Conservation (phyloP, 2,113 vertebrate genomes). For the Parus major region DNA sequence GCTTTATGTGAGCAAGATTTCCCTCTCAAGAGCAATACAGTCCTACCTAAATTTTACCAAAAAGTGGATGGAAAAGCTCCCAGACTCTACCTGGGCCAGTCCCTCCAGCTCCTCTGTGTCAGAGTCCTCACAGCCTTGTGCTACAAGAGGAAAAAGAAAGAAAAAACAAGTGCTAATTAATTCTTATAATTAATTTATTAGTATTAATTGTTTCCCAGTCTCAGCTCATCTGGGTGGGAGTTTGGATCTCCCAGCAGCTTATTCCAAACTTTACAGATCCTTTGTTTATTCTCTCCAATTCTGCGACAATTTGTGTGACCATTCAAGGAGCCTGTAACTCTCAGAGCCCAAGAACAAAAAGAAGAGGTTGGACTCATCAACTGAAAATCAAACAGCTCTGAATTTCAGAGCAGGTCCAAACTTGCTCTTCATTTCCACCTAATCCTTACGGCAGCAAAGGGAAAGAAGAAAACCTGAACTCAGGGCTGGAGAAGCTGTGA, state of each 20-base stretch:
- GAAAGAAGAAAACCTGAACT: background rate
- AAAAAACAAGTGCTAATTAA: background rate
- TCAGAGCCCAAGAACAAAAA: background rate
- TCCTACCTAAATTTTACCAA: background rate
- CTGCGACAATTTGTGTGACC: background rate
- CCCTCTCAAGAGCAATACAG: rapidly evolving
- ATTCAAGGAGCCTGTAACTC: background rate
- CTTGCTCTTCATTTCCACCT: background rate
- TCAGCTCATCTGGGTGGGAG: background rate
- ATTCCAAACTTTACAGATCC: background rate
- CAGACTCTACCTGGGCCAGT: background rate
- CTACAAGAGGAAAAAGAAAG: background rate
- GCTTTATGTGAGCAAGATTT: background rate
- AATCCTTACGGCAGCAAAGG: background rate
- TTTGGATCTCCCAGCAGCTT: background rate
- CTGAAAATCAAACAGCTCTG: background rate
- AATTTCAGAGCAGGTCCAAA: background rate
- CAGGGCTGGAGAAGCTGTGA: background rate
- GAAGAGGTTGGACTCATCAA: background rate
- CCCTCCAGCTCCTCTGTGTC: background rate
- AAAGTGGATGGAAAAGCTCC: background rate
- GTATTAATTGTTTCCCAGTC: background rate
- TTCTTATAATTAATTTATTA: too few species aligned
- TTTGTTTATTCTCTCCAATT: background rate
- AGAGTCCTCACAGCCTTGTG: background rate